phyloP scores from a whole-genome alignment of 2,797 vertebrate genomes.

The Cuculus canorus region DNA sequence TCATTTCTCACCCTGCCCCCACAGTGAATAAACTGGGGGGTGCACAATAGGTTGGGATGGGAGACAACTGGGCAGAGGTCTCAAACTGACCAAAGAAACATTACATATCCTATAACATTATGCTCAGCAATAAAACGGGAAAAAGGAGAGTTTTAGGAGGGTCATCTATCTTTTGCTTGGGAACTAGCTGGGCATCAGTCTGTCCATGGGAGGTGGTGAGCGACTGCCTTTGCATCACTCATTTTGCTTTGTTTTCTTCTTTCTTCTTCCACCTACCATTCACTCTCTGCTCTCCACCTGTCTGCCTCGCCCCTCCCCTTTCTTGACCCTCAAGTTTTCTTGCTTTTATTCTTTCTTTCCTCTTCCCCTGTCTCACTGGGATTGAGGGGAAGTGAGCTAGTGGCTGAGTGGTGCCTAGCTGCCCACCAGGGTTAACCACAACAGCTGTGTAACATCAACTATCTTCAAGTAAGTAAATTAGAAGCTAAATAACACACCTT shows the following conservation, averaged over 20 bases:
- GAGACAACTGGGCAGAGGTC: background rate
- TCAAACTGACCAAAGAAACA: background rate
- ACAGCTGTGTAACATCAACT: too few relatives aligned
- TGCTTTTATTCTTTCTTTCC: background rate
- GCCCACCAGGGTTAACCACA: too few relatives aligned
- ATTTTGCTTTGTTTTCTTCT: background rate
- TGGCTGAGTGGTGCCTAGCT: background rate
- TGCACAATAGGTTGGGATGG: background rate
- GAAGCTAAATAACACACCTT: background rate
- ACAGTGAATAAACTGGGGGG: accelerated
- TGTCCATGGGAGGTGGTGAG: accelerated
- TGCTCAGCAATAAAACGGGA: background rate
- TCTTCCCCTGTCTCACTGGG: background rate
- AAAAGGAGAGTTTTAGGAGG: background rate
- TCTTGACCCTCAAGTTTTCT: background rate
- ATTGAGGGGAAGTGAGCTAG: background rate
- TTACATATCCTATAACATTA: background rate
- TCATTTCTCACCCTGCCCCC: background rate
- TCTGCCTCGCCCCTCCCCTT: too few relatives aligned
- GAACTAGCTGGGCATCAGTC: background rate
- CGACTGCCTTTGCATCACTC: background rate
- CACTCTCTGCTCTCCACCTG: too few relatives aligned
- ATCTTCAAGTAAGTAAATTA: background rate
- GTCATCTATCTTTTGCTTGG: background rate
- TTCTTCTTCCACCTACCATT: background rate